Percentiles rank a stretch among this genome's conserved stretches.
Conservation (phyloP, 2,797 vertebrate genomes). For the Avahi laniger region DNA sequence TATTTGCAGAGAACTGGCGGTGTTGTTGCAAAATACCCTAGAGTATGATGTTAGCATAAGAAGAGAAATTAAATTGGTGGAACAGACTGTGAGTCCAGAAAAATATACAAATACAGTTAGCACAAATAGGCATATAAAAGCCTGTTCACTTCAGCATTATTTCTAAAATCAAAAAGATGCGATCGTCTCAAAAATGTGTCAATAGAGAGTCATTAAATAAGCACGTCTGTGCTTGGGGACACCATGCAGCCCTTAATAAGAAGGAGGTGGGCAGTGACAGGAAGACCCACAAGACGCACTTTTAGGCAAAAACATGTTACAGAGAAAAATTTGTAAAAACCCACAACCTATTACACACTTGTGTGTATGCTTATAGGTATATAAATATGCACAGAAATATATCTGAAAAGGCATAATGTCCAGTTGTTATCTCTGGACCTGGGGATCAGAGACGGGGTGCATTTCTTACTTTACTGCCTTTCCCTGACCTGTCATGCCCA, state of each 20-base stretch:
- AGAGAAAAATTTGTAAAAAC: background rate
- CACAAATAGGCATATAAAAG: background rate
- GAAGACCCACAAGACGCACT: background rate
- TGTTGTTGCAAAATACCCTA: too few relatives aligned
- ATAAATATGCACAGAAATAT: background rate
- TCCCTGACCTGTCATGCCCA: background rate
- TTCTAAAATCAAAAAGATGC: background rate
- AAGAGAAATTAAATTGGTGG: too few relatives aligned
- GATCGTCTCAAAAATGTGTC: background rate
- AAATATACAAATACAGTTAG: background rate
- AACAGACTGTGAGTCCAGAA: too few relatives aligned
- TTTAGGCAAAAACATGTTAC: background rate
- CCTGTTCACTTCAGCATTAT: background rate
- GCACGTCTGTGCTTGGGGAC: too few relatives aligned
- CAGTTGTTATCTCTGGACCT: background rate
- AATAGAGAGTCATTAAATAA: background rate
- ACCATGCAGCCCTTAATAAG: background rate
- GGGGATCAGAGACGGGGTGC: background rate
- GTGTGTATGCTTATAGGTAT: background rate
- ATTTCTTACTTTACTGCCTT: background rate
- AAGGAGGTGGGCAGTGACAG: too few relatives aligned
- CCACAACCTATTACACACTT: background rate
- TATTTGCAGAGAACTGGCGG: too few relatives aligned
- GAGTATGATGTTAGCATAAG: too few relatives aligned
- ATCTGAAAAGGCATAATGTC: background rate